Evolutionary conservation across 1,140 invertebrate species (phyloP).

Genomic region (Nylanderia fulva): DNA sequence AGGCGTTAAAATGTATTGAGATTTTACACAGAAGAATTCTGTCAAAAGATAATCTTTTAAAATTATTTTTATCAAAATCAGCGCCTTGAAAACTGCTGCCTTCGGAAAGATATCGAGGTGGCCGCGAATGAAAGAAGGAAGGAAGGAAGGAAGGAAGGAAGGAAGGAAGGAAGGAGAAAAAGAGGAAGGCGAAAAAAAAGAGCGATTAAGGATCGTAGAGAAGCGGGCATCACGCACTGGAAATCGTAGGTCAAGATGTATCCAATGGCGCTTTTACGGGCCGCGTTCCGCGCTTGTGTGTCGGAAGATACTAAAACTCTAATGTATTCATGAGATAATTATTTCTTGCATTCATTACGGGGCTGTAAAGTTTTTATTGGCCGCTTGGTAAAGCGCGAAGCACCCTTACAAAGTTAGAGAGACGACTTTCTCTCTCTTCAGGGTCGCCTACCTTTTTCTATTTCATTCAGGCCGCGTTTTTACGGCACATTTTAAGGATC

Average conservation of each 20-base stretch:
- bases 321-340: slow-evolving; percentile 85
- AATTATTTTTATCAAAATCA: slow-evolving; percentile 22
- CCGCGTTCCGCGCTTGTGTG: slow-evolving; percentile 73
- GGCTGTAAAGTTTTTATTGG: slow-evolving; percentile 83
- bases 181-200: slow-evolving; percentile 37
- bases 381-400: slow-evolving; percentile 68
- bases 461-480: slow-evolving; percentile 67
- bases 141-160: not conserved
- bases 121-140: slow-evolving; percentile 11
- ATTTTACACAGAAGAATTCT: not conserved
- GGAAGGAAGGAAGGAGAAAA: slow-evolving; percentile 38
- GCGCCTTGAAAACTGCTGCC: not conserved
- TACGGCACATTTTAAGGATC: slow-evolving; percentile 75
- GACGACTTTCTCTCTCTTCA: slow-evolving; percentile 3
- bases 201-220: slow-evolving; percentile 68
- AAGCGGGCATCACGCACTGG: slow-evolving; percentile 63
- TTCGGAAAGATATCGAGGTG: slow-evolving; percentile 16
- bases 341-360: slow-evolving; percentile 84
- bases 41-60: not conserved
- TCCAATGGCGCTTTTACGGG: slow-evolving; percentile 76
- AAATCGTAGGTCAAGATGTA: slow-evolving; percentile 78
- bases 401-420: slow-evolving; percentile 81
- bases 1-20: not conserved
- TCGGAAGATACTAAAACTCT: slow-evolving; percentile 81
- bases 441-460: slow-evolving; percentile 20